Evolutionary conservation across 1,140 invertebrate species (phyloP), one percentile per base, ranked within the genome.

Genomic region (Drosophila burlai): DNA sequence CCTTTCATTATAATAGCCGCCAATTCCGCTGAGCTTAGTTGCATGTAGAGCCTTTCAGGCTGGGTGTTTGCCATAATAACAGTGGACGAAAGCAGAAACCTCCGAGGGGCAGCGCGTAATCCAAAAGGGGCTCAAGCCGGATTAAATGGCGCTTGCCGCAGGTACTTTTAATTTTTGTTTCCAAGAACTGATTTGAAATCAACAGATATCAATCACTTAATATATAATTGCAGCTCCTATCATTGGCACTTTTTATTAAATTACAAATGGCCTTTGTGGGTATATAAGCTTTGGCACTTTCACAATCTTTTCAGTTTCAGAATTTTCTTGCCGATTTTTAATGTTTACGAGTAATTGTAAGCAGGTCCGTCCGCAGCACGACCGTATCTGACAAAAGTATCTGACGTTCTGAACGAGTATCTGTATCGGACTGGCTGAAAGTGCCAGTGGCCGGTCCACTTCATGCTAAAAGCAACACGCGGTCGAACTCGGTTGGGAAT

Each of bases 1-100:
- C 91, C 91, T 92, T 92, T 92, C 77, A 91, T 92, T 16, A 90
- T 92, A 43, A 92, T 92, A 21, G 91, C 91, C 42, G 83, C 73
- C 36, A 92, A 68, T 55, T 92, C 91, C 57, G 91, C 80, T 71
- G 91, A 79, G 76, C 89, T 92, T 50, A 92, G 59, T 62, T 87
- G 91, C 91, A 92, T 90, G 61, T 79, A 92, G 15, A 92, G 73
- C 57, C 87, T 80, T 55, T 91, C 83, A 29, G 83, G 46, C 38
- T 63, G 69, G 43, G 43, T 15, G 42, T 26, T 50, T 54, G 80
- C 79, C 85, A 82, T 91, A 40, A 24, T 86, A 67, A 26, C 31
- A 55, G 18, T 6, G 29, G 47, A 13, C n/a, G 18, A 50, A 46
- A 61, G 42, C 31, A 31, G 26, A 45, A 24, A 66, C 15, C 66